These are phyloP conservation scores for Pentalonia nigronervosa DNA, from an alignment of 1,140 invertebrate genomes.

Conservation along the genomic window DNA sequence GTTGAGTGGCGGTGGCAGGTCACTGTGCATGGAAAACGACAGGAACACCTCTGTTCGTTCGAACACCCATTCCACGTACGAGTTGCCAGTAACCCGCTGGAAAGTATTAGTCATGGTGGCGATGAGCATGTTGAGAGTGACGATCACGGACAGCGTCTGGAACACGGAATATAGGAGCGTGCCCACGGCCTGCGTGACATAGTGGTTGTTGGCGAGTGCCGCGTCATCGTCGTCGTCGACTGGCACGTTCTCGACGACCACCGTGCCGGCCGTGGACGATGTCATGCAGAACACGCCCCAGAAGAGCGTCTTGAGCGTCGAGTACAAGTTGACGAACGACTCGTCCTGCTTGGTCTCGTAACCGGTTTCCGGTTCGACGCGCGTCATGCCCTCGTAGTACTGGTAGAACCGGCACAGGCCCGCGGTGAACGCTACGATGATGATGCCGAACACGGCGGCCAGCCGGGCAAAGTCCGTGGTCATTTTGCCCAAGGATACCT, in stretches of 20 bases:
- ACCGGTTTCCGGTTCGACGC: constrained; percentile 67
- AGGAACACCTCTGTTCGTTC: constrained; percentile 66
- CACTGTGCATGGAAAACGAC: constrained; percentile 37
- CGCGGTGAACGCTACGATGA: constrained; percentile 69
- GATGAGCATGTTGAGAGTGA: constrained; percentile 80
- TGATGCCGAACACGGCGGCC: constrained; percentile 67
- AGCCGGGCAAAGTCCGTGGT: constrained; percentile 69
- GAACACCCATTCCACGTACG: constrained; percentile 71
- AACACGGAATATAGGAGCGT: constrained; percentile 72
- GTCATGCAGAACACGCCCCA: constrained; percentile 80
- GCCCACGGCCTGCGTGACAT: constrained; percentile 70
- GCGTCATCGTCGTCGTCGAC: not conserved
- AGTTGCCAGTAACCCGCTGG: constrained; percentile 71
- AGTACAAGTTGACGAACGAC: constrained; percentile 69
- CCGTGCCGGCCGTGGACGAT: constrained; percentile 72
- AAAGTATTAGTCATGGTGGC: constrained; percentile 80
- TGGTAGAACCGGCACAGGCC: constrained; percentile 67
- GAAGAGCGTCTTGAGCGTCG: constrained; percentile 74
- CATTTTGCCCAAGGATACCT: constrained; percentile 72
- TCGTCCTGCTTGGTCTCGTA: constrained; percentile 65
- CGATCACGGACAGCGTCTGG: constrained; percentile 73
- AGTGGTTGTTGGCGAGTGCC: constrained; percentile 64
- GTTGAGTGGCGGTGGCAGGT: constrained; percentile 12
- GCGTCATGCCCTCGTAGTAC: constrained; percentile 71
- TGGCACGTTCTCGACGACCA: constrained; percentile 66